phyloP scores from a whole-genome alignment of 2,113 vertebrate genomes.

The Malurus elegans region DNA sequence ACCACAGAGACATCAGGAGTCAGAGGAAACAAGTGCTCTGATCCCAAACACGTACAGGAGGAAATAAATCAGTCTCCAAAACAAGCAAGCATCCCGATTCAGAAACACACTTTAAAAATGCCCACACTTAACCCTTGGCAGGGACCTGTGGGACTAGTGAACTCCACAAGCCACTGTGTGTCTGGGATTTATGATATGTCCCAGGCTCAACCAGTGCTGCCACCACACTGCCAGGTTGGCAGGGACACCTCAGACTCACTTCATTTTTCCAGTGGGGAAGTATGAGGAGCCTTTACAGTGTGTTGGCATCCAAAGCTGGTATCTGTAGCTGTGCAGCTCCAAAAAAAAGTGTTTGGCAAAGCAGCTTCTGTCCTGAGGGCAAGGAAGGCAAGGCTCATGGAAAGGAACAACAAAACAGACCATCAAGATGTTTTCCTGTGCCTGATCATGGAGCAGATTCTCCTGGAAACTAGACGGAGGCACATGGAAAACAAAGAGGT shows the following conservation, averaged over 20 bases:
- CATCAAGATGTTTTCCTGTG: background rate
- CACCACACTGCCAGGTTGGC: background rate
- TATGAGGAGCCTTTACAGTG: background rate
- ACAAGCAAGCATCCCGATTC: background rate
- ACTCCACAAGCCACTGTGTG: background rate
- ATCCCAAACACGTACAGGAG: slow-evolving; percentile 36
- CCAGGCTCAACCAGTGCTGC: background rate
- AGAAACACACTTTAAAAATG: slow-evolving; percentile 6
- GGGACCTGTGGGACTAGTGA: background rate
- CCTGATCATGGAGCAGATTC: background rate
- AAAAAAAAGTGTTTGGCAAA: background rate
- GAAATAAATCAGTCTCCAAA: slow-evolving; percentile 41
- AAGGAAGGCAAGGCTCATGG: background rate
- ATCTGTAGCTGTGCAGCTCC: background rate
- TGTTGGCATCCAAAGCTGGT: background rate
- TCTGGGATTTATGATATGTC: background rate
- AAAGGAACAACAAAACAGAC: background rate
- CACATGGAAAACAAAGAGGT: background rate
- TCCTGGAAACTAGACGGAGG: background rate
- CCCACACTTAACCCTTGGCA: background rate
- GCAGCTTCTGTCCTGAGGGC: background rate
- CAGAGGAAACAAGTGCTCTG: slow-evolving; percentile 39
- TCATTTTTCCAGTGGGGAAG: background rate
- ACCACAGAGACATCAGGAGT: background rate
- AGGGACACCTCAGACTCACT: background rate